Percentiles rank a stretch among this genome's conserved stretches.
These are phyloP conservation scores for Bembecia ichneumoniformis DNA, from an alignment of 2,888 invertebrate species.

Conservation along the genomic window DNA sequence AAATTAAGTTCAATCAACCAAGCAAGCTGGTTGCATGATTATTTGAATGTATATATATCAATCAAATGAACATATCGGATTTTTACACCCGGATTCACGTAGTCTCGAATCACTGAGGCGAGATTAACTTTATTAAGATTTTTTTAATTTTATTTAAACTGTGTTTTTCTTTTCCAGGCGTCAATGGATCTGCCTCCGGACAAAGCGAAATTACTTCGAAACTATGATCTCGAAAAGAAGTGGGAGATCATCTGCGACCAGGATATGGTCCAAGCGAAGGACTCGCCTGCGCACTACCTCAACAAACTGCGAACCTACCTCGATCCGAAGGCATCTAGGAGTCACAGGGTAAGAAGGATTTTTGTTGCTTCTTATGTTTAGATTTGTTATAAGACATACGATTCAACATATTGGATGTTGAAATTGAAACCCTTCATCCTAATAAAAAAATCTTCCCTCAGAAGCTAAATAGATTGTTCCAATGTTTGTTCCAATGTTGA, in stretches of 20 bases:
- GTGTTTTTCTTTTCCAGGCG: slow-evolving; percentile 77
- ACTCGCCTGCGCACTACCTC: slow-evolving; percentile 96
- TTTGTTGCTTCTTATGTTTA: background rate
- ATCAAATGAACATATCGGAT: background rate
- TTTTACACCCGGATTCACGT: background rate
- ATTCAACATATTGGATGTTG: too few relatives aligned
- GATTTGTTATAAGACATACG: too few relatives aligned
- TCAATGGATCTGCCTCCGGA: slow-evolving; percentile 99
- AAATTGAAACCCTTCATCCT: too few relatives aligned
- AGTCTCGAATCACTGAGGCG: too few relatives aligned
- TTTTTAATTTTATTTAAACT: too few relatives aligned
- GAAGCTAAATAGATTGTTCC: too few relatives aligned
- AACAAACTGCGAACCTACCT: slow-evolving; percentile 95
- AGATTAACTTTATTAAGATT: too few relatives aligned
- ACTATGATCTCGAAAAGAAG: slow-evolving; percentile 98
- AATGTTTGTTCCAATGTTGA: too few relatives aligned
- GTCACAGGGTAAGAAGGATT: slow-evolving; percentile 85
- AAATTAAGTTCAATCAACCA: background rate
- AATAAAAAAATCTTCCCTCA: too few relatives aligned
- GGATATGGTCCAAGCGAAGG: slow-evolving; percentile 98
- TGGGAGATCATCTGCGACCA: slow-evolving; percentile 99
- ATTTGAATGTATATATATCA: background rate
- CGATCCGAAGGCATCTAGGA: slow-evolving; percentile 95
- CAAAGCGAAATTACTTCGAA: slow-evolving; percentile 95
- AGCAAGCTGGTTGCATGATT: background rate